Evolutionary conservation across 2,888 invertebrate species (phyloP).

Genomic region (Pterobdella sp.): DNA sequence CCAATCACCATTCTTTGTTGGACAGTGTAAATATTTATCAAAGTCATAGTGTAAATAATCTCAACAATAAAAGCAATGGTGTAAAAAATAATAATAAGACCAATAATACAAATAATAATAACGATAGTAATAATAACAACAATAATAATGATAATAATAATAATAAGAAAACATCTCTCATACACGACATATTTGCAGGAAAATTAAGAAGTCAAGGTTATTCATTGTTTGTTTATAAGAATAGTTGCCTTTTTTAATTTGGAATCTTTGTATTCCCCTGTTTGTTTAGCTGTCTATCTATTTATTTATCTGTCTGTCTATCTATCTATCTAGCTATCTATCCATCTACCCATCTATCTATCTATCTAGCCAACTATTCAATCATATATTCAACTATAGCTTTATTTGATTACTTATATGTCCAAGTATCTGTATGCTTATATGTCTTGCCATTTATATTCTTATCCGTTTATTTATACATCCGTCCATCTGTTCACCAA

Average conservation of each 20-base stretch:
- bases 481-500: neutral
- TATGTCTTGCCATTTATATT: neutral
- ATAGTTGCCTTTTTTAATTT: neutral
- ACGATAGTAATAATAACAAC: neutral
- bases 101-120: conserved; percentile 2
- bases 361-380: no score
- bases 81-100: neutral
- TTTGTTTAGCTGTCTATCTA: no score
- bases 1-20: neutral
- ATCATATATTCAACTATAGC: neutral
- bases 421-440: neutral
- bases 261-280: neutral
- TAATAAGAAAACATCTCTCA: conserved; percentile 1
- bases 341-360: no score
- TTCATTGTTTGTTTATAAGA: neutral
- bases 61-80: neutral
- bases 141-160: neutral
- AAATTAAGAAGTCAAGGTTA: conserved; percentile 26
- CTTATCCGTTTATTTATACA: neutral
- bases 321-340: no score
- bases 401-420: neutral
- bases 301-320: no score
- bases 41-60: neutral
- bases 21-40: neutral
- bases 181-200: conserved; percentile 21